phyloP scores from a whole-genome alignment of 2,888 invertebrate species.

The Drosophila mayaguana region DNA sequence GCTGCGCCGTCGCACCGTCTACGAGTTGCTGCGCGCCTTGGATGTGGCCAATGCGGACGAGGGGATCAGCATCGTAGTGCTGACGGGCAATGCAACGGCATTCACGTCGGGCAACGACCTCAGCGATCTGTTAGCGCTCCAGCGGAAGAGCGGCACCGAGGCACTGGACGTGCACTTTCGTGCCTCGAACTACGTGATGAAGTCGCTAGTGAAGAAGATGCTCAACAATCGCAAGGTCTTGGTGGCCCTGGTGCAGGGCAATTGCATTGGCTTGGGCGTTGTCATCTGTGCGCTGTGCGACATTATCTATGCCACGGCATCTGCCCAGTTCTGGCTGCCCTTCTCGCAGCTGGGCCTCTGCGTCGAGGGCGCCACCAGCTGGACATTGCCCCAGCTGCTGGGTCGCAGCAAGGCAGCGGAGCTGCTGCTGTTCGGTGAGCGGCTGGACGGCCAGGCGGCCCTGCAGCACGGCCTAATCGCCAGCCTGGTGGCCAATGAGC shows the following conservation, averaged over 20 bases:
- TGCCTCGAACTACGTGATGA: slow-evolving; percentile 81
- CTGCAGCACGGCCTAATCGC: slow-evolving; percentile 90
- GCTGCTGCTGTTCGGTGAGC: slow-evolving; percentile 90
- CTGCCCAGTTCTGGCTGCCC: slow-evolving; percentile 95
- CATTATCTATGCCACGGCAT: slow-evolving; percentile 93
- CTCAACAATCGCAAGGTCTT: slow-evolving; percentile 95
- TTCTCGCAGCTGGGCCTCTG: slow-evolving; percentile 93
- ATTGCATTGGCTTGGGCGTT: slow-evolving; percentile 92
- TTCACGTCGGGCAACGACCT: slow-evolving; percentile 73
- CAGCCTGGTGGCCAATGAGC: slow-evolving; percentile 88
- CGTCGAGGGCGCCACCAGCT: slow-evolving; percentile 95
- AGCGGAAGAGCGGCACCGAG: slow-evolving; percentile 36
- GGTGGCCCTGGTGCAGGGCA: slow-evolving; percentile 95
- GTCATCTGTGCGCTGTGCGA: slow-evolving; percentile 95
- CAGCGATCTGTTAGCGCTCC: slow-evolving; percentile 42
- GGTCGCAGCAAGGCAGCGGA: slow-evolving; percentile 90
- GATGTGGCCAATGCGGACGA: slow-evolving; percentile 89
- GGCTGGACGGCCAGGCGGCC: slow-evolving; percentile 92
- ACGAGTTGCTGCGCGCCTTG: slow-evolving; percentile 88
- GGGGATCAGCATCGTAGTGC: slow-evolving; percentile 88
- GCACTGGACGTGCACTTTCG: slow-evolving; percentile 77
- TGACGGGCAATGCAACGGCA: slow-evolving; percentile 86
- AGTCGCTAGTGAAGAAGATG: slow-evolving; percentile 90
- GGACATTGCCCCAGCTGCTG: slow-evolving; percentile 93
- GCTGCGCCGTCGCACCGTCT: slow-evolving; percentile 89